phyloP scores from a whole-genome alignment of 2,113 vertebrate species.

The Oxyruncus cristatus region DNA sequence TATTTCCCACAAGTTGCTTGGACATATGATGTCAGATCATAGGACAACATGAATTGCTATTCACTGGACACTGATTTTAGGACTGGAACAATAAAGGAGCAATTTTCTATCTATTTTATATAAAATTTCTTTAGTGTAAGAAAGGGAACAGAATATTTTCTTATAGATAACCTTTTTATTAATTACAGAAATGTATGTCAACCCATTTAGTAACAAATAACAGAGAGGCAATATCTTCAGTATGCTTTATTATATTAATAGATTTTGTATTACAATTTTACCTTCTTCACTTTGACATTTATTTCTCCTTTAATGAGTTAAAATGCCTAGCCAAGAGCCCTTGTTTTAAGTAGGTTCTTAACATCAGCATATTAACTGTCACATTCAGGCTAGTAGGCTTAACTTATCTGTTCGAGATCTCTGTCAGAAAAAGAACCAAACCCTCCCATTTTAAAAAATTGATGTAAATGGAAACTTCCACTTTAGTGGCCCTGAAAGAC shows the following conservation, averaged over 20 bases:
- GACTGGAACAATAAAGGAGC: not conserved
- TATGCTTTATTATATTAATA: conserved; percentile 25
- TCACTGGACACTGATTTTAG: not conserved
- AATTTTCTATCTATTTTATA: not conserved
- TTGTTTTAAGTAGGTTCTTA: conserved; percentile 32
- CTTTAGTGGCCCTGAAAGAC: not conserved
- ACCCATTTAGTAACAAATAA: not conserved
- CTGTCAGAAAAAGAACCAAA: not conserved
- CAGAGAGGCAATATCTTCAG: not conserved
- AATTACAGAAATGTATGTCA: not conserved
- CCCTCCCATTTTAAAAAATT: not conserved
- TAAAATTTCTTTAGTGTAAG: not conserved
- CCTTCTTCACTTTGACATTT: conserved; percentile 33
- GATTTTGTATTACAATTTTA: conserved; percentile 15
- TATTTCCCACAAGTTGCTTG: not conserved
- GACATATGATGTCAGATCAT: not conserved
- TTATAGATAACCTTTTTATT: not conserved
- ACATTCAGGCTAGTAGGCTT: conserved; percentile 6
- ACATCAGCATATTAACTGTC: conserved; percentile 29
- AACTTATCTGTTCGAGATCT: not conserved
- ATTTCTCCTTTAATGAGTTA: conserved; percentile 39
- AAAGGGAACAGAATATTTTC: not conserved
- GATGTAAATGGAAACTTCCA: not conserved
- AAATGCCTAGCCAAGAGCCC: conserved; percentile 10
- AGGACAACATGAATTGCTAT: not conserved